Percentiles rank a stretch among this genome's conserved stretches.
phyloP scores from a whole-genome alignment of 2,113 vertebrate species.

The Megaleporinus macrocephalus region DNA sequence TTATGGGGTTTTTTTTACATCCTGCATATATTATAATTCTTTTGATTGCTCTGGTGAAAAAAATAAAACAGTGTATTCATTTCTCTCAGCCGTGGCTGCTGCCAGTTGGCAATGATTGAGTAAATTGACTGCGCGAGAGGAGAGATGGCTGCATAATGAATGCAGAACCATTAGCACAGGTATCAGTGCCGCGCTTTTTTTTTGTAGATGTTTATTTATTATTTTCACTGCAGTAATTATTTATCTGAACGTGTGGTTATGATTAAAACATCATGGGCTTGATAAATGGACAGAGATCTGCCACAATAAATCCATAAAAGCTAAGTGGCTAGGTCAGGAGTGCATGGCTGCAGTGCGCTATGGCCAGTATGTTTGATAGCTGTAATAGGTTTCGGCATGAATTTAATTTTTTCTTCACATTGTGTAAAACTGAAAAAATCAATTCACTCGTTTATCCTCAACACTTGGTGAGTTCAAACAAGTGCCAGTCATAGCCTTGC shows the following conservation, averaged over 20 bases:
- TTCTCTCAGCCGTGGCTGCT: slow-evolving; percentile 30
- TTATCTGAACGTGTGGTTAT: slow-evolving; percentile 56
- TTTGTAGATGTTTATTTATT: slow-evolving; percentile 48
- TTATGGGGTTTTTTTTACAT: slow-evolving; percentile 1
- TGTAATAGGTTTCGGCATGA: not conserved
- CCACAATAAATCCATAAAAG: slow-evolving; percentile 46
- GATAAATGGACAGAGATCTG: slow-evolving; percentile 49
- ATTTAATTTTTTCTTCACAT: not conserved
- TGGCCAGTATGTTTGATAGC: slow-evolving; percentile 30
- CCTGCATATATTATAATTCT: slow-evolving; percentile 47
- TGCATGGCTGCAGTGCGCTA: slow-evolving; percentile 12
- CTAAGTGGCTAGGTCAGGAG: slow-evolving; percentile 44
- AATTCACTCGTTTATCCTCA: not conserved
- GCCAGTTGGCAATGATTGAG: slow-evolving; percentile 56
- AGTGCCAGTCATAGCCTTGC: too few relatives aligned
- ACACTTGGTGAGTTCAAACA: not conserved
- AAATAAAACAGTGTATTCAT: slow-evolving; percentile 18
- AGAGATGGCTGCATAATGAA: slow-evolving; percentile 56
- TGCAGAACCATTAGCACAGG: slow-evolving; percentile 58
- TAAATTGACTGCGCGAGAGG: slow-evolving; percentile 49
- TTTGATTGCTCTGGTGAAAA: slow-evolving; percentile 49
- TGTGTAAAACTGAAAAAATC: too few relatives aligned
- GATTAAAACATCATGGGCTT: slow-evolving; percentile 49
- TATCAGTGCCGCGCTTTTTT: slow-evolving; percentile 30
- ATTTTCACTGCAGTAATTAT: slow-evolving; percentile 56